Evolutionary conservation across 53 echinoderm and acorn worm species (phyloP), one percentile per base, ranked within the genome.

Genomic region (Arbacia lixula): DNA sequence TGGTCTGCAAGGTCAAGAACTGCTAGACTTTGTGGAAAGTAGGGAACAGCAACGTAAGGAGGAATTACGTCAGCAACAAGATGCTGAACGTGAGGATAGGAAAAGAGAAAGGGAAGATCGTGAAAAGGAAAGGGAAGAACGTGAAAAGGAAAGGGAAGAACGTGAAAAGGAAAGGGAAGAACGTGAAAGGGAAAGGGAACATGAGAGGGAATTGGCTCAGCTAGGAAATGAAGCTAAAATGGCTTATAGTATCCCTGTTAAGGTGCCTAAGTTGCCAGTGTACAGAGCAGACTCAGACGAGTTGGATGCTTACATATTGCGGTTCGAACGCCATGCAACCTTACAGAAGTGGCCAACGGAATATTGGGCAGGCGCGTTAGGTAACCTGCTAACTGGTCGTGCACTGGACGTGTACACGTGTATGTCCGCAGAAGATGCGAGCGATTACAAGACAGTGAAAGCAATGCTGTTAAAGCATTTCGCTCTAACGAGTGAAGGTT

Each of bases 101-200:
- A n/a, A n/a, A n/a, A n/a, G n/a, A n/a, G n/a, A n/a, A n/a, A n/a
- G n/a, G n/a, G n/a, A n/a, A n/a, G n/a, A n/a, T n/a, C n/a, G n/a
- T n/a, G n/a, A n/a, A n/a, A n/a, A n/a, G n/a, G n/a, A n/a, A n/a
- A n/a, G n/a, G n/a, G n/a, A n/a, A n/a, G n/a, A n/a, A n/a, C n/a
- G n/a, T n/a, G n/a, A n/a, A n/a, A n/a, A n/a, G n/a, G n/a, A n/a
- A n/a, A n/a, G n/a, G n/a, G n/a, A n/a, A n/a, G 82, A 38, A 63
- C 12, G 62, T 21, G 22, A n/a, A 11, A 61, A 62, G 63, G 62
- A 60, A 61, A 60, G 62, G 34, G 32, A 33, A 76, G 57, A 76
- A 56, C 53, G 76, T 54, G 76, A 76, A 39, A 76, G 16, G 57
- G 76, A 76, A 76, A 53, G n/a, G n/a, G 54, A 76, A 76, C 53